Base-by-base conservation (phyloP, 37 sponge, comb jelly and placozoan species). In the Geodia barretti region DNA sequence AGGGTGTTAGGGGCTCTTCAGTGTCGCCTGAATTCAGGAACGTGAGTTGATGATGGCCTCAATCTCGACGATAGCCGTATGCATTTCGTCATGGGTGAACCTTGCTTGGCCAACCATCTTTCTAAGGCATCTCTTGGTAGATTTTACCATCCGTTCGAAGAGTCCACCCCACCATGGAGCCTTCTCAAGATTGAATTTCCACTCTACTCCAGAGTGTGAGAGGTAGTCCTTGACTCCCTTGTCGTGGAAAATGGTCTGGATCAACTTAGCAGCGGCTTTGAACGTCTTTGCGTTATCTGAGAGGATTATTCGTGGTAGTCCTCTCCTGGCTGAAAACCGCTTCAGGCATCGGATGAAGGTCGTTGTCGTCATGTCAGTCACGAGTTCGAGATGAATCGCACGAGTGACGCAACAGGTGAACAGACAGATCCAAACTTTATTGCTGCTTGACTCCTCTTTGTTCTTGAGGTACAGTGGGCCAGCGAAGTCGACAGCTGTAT, bases 91-190 rank as follows among this genome's bases (percentile, higher is more conserved):
- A 28, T 75, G 68, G 31, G 81, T 67, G 32, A 86, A 59, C 70
- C 32, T 75, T 21, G 81, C 87, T 74, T 42, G 35, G 9, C 87
- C 87, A n/a, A 78, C 47, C 33, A 79, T 41, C 66, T 86, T 86
- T 25, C 86, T 38, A 0, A 86, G 43, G 43, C 87, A 80, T 54
- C 81, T 38, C 69, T 86, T 86, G 60, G 41, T 37, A 1, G 75
- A 75, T 39, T 30, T 66, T 37, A 86, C 39, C 75, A 86, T 39
- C 33, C 81, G 35, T 42, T 80, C 81, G 54, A 86, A 86, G 1
- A 86, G 32, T 64, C 87, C 87, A 25, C 87, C 81, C 86, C 86
- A 86, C 86, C 86, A 86, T 1, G 79, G 79, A 20, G 79, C 79
- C 67, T 63, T 86, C 36, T 78, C 79, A 0, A 86, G 73, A 36